Evolutionary conservation across 2,888 invertebrate species (phyloP).

Genomic region (Gibbula magus): DNA sequence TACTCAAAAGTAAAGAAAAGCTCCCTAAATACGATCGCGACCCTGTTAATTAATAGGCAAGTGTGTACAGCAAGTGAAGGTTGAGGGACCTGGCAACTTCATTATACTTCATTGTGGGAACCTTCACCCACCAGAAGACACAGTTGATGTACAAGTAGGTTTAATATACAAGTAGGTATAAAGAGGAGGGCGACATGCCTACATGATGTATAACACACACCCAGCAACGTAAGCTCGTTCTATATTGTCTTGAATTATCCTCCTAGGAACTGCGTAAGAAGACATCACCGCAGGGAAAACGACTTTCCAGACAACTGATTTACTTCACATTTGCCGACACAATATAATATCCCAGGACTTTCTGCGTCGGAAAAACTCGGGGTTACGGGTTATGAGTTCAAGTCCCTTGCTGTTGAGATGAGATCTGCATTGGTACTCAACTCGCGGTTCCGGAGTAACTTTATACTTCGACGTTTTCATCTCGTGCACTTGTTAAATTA

Average conservation of each 20-base stretch:
- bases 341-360: conserved; percentile 11
- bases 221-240: no score
- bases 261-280: neutral
- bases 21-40: neutral
- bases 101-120: conserved; percentile 8
- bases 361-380: neutral
- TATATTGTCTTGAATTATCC: neutral
- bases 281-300: neutral
- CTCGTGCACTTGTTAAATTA: conserved; percentile 27
- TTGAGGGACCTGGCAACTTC: neutral
- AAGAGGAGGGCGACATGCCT: no score
- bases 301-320: conserved; percentile 22
- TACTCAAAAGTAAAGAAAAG: conserved; percentile 10
- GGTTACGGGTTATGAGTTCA: neutral
- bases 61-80: neutral
- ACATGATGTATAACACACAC: no score
- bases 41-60: conserved; percentile 10
- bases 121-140: no score
- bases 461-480: neutral
- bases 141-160: no score
- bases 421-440: neutral
- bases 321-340: neutral
- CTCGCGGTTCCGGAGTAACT: neutral
- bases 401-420: neutral
- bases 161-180: no score